phyloP scores from a whole-genome alignment of 2,888 invertebrate species.

The Cylindroiulus punctatus region DNA sequence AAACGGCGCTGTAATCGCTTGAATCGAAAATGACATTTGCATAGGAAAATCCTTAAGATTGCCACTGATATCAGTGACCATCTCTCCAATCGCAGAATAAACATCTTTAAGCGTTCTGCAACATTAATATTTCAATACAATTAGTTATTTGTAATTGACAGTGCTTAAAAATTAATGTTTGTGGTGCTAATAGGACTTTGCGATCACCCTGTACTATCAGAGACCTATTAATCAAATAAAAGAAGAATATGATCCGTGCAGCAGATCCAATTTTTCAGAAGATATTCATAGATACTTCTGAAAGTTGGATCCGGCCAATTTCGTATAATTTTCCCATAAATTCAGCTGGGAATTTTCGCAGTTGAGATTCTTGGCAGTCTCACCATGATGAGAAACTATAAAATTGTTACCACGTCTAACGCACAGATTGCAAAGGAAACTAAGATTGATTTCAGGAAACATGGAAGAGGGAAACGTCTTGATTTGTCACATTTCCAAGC shows the following conservation, averaged over 20 bases:
- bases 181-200: too few relatives aligned
- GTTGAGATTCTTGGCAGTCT: neutral
- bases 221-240: neutral
- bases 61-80: too few relatives aligned
- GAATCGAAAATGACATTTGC: too few relatives aligned
- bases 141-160: too few relatives aligned
- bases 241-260: neutral
- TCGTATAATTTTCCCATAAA: conserved; percentile 9
- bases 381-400: conserved; percentile 29
- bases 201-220: too few relatives aligned
- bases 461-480: neutral
- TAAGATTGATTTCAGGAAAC: neutral
- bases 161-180: too few relatives aligned
- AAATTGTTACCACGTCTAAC: conserved; percentile 12
- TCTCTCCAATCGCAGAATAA: too few relatives aligned
- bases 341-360: neutral
- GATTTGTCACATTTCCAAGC: neutral
- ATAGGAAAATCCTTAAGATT: too few relatives aligned
- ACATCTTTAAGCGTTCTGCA: too few relatives aligned
- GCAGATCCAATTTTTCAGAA: neutral
- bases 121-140: too few relatives aligned
- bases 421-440: neutral
- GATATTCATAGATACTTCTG: neutral
- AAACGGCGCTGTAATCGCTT: too few relatives aligned
- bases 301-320: neutral